Base-by-base conservation (phyloP, 2,888 invertebrate genomes). In the Cryptosula pallasiana region DNA sequence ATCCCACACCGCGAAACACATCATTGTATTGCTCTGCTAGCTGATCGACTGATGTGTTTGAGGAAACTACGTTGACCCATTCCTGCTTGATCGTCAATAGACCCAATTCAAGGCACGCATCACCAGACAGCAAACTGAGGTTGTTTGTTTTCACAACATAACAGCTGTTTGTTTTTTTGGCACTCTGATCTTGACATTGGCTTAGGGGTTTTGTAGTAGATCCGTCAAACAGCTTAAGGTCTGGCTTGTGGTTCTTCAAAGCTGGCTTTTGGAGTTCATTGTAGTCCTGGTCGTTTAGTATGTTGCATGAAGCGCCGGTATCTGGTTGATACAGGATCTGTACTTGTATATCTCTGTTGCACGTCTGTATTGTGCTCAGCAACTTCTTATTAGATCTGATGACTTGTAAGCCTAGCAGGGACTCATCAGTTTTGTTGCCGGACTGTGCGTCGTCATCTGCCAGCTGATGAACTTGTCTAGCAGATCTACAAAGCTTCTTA, bases 201-300 rank as follows among this genome's bases (percentile, higher is more conserved):
- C n/a, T n/a, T n/a, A n/a, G n/a, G n/a, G n/a, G n/a, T n/a, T n/a
- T n/a, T n/a, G n/a, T n/a, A n/a, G n/a, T n/a, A n/a, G n/a, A n/a
- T n/a, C n/a, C n/a, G n/a, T n/a, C n/a, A n/a, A n/a, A n/a, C n/a
- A n/a, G n/a, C n/a, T 32, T 27, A 2, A 63, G 63, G 2, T 63
- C 9, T 32, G 63, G n/a, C 5, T 32, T 2, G 5, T 3, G 9
- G 5, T 34, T n/a, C 3, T 32, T n/a, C 32, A 63, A 63, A 13
- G 32, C 2, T 9, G 63, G 63, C 34, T 63, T 63, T 16, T n/a
- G 5, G 2, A 63, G 63, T 2, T 27, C 63, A 32, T 5, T 13
- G 63, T 63, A 63, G 63, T 63, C 63, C 32, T 3, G 32, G 63
- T 63, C 25, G 32, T 63, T 63, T 5, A 63, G 34, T 32, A 63